A percentile compares a stretch with the other conserved stretches of the same genome.
Evolutionary conservation across 2,888 invertebrate species (phyloP).

Genomic region (Hecatera dysodea): DNA sequence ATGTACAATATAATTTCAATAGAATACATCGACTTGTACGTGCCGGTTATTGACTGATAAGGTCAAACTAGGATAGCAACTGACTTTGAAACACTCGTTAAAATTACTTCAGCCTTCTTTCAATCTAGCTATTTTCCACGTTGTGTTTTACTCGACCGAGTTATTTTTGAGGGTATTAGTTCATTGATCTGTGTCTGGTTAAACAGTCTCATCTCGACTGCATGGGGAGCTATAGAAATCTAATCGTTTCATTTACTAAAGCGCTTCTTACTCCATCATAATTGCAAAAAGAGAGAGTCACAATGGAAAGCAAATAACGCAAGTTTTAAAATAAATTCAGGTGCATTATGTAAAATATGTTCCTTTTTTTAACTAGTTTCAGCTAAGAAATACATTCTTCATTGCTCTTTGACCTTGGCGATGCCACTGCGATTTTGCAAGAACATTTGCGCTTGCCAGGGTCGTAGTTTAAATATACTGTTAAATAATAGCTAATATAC

Average conservation of each 20-base stretch:
- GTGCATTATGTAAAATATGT: conserved; percentile 31
- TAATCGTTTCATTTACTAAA: neutral
- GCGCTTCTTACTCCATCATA: neutral
- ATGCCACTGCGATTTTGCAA: conserved; percentile 62
- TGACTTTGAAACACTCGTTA: conserved; percentile 43
- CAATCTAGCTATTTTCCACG: conserved; percentile 24
- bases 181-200: neutral
- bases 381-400: conserved; percentile 39
- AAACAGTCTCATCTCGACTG: neutral
- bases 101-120: conserved; percentile 33
- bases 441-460: conserved; percentile 50
- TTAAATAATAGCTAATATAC: conserved; percentile 49
- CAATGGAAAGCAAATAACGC: conserved; percentile 21
- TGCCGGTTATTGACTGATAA: conserved; percentile 42
- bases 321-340: conserved; percentile 18
- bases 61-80: conserved; percentile 43
- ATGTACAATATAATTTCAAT: conserved; percentile 45
- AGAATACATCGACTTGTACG: conserved; percentile 53
- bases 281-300: conserved; percentile 24
- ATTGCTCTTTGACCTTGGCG: conserved; percentile 60
- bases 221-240: no score
- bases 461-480: conserved; percentile 50
- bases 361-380: conserved; percentile 48
- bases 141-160: conserved; percentile 17
- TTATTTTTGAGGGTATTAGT: conserved; percentile 3